Base-by-base conservation (phyloP, 53 echinoderm and acorn worm species). In the Holothuria leucospilota region DNA sequence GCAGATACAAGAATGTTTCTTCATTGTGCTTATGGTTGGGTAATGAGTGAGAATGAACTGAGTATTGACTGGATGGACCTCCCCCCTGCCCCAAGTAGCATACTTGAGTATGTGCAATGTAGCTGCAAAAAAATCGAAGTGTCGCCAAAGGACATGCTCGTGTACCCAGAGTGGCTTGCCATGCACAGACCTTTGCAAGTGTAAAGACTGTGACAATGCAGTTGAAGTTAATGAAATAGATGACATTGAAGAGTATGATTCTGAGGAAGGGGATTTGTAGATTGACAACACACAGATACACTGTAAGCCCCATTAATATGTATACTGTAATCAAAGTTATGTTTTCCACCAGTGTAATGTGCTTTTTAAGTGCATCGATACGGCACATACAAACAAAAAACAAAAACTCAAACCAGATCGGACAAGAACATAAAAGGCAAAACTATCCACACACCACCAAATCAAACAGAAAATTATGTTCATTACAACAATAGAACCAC, bases 61-160 rank as follows among this genome's bases (percentile, higher is more conserved):
- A 73, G 14, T 8, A 88, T 89, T 51, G 86, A 89, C 71, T 92
- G 88, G 92, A 92, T 92, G 92, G 85, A 80, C 16, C 59, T 70
- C 21, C 63, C 89, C 24, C 92, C 92, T 52, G 92, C 92, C 15
- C 82, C 72, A 68, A 56, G 78, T 26, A 80, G 88, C 28, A 60
- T 91, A 3, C 69, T 88, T 21, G 88, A 91, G 67, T 26, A 63
- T 42, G 42, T 63, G 29, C 69, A 69, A 29, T 26, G 25, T 69
- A 38, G 26, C 8, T 26, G 25, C 15, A n/a, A 28, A 69, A 38
- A 69, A 69, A 28, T 28, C 69, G 1, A 23, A 69, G 38, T 28
- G 25, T 29, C 69, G 18, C 28, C 25, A 69, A 13, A 69, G 69
- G 38, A 69, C 7, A 26, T 69, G 69, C 38, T 69, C 69, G 18